phyloP scores from a whole-genome alignment of 1,140 invertebrate species.

The Brachystomella parvula region DNA sequence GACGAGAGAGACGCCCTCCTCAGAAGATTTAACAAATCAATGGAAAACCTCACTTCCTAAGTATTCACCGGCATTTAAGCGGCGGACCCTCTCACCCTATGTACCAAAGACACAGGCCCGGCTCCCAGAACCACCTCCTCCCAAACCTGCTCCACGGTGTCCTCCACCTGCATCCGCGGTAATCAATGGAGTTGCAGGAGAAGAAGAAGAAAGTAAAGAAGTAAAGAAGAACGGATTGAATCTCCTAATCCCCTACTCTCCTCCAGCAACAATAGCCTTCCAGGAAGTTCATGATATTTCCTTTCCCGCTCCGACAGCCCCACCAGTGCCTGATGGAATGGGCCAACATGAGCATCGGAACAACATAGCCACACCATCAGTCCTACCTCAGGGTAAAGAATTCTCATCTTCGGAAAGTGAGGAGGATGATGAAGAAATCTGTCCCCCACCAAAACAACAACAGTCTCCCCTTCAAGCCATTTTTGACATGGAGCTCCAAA shows the following conservation, averaged over 20 bases:
- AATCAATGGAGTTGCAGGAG: no score
- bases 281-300: no score
- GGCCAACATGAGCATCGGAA: no score
- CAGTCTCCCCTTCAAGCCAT: constrained; percentile 36
- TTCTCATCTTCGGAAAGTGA: no score
- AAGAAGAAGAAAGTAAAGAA: constrained; percentile 28
- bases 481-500: constrained; percentile 38
- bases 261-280: no score
- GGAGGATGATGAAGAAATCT: neutral
- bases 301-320: constrained; percentile 13
- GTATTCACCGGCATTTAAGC: constrained; percentile 74
- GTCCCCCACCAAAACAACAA: neutral
- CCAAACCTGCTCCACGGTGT: no score
- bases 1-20: constrained; percentile 5
- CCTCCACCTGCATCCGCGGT: no score
- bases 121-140: constrained; percentile 3
- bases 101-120: neutral
- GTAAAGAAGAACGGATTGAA: no score
- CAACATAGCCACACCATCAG: no score
- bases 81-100: constrained; percentile 62
- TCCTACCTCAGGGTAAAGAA: no score
- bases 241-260: no score
- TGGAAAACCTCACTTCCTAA: constrained; percentile 52
- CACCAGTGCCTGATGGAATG: neutral
- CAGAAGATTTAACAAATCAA: constrained; percentile 15